A percentile compares a stretch with the other conserved stretches of the same genome.
Conservation (phyloP, 2,113 vertebrate genomes). For the Pelecanus crispus region DNA sequence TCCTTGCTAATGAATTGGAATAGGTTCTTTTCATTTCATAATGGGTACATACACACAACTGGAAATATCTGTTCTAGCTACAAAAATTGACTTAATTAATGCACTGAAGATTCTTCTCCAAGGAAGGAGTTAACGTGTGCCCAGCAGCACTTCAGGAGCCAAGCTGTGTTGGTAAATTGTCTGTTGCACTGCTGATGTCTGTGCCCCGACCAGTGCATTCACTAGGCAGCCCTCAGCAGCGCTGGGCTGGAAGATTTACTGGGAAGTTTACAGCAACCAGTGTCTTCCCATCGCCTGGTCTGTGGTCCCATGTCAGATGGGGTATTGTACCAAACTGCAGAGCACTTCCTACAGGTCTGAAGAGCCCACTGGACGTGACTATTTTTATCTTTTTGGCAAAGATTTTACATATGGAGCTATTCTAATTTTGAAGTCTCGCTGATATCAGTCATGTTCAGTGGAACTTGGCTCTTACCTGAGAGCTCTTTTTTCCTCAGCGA, state of each 20-base stretch:
- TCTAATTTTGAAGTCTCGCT: neutral
- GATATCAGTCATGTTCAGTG: too few species aligned
- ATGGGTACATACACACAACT: neutral
- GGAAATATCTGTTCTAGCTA: neutral
- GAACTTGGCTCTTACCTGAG: neutral
- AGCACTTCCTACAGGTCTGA: neutral
- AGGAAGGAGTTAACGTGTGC: neutral
- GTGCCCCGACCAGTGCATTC: neutral
- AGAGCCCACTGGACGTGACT: neutral
- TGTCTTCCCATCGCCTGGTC: neutral
- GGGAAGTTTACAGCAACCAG: neutral
- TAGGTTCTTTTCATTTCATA: neutral
- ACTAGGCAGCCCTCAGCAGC: neutral
- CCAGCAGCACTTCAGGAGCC: neutral
- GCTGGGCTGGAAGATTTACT: neutral
- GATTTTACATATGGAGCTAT: neutral
- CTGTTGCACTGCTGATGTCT: neutral
- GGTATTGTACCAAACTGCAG: neutral
- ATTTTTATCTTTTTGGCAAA: neutral
- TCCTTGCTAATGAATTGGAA: neutral
- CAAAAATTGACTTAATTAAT: neutral
- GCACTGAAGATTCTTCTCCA: accelerated
- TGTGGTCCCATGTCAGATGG: neutral
- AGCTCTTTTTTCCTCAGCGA: neutral
- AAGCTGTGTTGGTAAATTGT: neutral